Percentiles rank a stretch among this genome's conserved stretches.
phyloP scores from a whole-genome alignment of 2,888 invertebrate species.

The Cerceris ruficornis region DNA sequence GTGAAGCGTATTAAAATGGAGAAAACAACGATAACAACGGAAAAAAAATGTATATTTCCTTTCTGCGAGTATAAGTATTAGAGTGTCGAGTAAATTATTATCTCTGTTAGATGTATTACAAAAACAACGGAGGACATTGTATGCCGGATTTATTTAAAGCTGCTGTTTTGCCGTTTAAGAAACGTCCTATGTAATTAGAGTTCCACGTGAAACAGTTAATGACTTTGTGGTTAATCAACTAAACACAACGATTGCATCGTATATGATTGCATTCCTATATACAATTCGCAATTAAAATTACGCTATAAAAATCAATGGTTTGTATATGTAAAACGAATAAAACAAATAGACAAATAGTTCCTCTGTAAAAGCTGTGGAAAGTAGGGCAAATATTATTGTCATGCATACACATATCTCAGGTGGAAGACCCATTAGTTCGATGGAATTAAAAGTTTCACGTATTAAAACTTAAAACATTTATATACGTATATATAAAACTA shows the following conservation, averaged over 20 bases:
- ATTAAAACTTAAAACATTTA: conserved; percentile 32
- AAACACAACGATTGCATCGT: not conserved
- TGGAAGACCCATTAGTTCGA: conserved; percentile 60
- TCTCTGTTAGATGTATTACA: too few relatives aligned
- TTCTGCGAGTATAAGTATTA: conserved; percentile 39
- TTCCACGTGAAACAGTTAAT: too few relatives aligned
- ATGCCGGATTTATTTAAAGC: too few relatives aligned
- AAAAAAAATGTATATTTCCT: conserved; percentile 11
- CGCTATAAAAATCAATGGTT: conserved; percentile 30
- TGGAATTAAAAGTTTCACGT: conserved; percentile 35
- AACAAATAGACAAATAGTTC: conserved; percentile 26
- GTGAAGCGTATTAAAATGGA: conserved; percentile 8
- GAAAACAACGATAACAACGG: too few relatives aligned
- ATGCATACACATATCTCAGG: conserved; percentile 44
- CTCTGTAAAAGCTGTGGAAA: conserved; percentile 44
- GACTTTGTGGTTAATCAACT: too few relatives aligned
- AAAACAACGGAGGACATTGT: too few relatives aligned
- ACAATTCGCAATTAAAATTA: conserved; percentile 31
- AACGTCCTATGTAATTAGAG: too few relatives aligned
- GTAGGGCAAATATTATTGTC: conserved; percentile 58
- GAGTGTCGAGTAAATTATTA: not conserved
- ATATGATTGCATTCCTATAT: conserved; percentile 14
- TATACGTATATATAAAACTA: conserved; percentile 29
- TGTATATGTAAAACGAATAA: conserved; percentile 10
- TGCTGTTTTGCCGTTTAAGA: not conserved